These are phyloP conservation scores for Drosophila trichaetosa DNA, from an alignment of 2,888 invertebrate species.

Conservation along the genomic window DNA sequence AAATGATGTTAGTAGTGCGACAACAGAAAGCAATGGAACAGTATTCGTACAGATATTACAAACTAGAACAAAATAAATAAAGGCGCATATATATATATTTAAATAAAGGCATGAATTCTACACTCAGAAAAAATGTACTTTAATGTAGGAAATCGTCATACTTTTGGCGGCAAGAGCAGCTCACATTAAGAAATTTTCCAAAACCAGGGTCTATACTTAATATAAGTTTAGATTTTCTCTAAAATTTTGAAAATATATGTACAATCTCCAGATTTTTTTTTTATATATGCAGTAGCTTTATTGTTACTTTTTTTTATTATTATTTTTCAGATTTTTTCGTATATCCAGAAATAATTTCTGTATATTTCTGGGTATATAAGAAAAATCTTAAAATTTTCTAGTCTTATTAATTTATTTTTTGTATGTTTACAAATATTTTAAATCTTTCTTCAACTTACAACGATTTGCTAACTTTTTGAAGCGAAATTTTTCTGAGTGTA, in stretches of 20 bases:
- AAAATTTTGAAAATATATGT: neutral
- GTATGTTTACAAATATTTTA: neutral
- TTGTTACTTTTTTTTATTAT: too few species aligned
- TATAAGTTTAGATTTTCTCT: neutral
- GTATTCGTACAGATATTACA: neutral
- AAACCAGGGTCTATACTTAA: neutral
- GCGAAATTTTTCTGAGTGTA: neutral
- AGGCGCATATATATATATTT: neutral
- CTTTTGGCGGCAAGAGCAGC: neutral
- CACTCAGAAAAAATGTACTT: neutral
- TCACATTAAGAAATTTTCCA: neutral
- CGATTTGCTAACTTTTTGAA: neutral
- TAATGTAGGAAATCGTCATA: neutral
- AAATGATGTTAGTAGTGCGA: conserved; percentile 26
- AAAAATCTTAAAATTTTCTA: neutral
- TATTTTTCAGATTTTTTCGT: neutral
- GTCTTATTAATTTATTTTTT: neutral
- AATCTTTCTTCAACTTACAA: neutral
- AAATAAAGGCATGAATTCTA: neutral
- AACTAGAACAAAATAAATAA: neutral
- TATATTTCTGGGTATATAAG: neutral
- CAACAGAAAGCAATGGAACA: conserved; percentile 23
- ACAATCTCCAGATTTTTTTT: neutral
- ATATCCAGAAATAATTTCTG: neutral
- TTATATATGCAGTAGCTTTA: too few species aligned